Conservation (phyloP, 2,888 invertebrate genomes). For the Acleris cristana region DNA sequence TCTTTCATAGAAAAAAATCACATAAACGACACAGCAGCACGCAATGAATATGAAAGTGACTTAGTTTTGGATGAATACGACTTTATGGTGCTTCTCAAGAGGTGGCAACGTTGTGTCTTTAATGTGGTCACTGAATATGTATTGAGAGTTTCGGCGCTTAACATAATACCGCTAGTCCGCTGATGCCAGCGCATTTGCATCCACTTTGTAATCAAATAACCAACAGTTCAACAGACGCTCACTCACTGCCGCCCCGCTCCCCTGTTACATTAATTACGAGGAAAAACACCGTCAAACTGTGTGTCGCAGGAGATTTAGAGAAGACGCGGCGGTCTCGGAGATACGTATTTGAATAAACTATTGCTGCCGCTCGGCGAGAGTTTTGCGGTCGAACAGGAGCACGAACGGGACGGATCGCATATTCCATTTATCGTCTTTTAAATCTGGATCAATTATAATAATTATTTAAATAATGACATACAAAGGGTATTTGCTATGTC, state of each 20-base stretch:
- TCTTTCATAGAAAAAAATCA: not conserved
- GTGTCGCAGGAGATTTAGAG: not conserved
- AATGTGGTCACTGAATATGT: constrained; percentile 62
- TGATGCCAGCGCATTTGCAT: constrained; percentile 39
- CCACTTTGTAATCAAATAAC: constrained; percentile 36
- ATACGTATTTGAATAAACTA: too few relatives aligned
- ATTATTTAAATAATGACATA: too few relatives aligned
- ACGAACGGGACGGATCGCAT: too few relatives aligned
- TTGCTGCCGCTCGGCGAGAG: too few relatives aligned
- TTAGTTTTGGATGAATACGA: not conserved
- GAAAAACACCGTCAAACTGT: constrained; percentile 12
- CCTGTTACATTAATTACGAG: constrained; percentile 11
- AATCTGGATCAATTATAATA: too few relatives aligned
- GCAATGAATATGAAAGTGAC: constrained; percentile 9
- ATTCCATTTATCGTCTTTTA: too few relatives aligned
- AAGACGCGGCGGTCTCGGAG: too few relatives aligned
- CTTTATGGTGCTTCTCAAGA: not conserved
- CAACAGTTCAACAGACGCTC: constrained; percentile 15
- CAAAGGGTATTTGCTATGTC: too few relatives aligned
- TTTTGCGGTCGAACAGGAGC: too few relatives aligned
- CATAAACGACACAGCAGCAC: not conserved
- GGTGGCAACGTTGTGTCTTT: constrained; percentile 38
- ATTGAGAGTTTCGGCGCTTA: constrained; percentile 51
- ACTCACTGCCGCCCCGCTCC: constrained; percentile 15
- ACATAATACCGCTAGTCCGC: constrained; percentile 45